These are phyloP conservation scores for Octonoba sinensis DNA, from an alignment of 2,888 invertebrate genomes.

Conservation along the genomic window DNA sequence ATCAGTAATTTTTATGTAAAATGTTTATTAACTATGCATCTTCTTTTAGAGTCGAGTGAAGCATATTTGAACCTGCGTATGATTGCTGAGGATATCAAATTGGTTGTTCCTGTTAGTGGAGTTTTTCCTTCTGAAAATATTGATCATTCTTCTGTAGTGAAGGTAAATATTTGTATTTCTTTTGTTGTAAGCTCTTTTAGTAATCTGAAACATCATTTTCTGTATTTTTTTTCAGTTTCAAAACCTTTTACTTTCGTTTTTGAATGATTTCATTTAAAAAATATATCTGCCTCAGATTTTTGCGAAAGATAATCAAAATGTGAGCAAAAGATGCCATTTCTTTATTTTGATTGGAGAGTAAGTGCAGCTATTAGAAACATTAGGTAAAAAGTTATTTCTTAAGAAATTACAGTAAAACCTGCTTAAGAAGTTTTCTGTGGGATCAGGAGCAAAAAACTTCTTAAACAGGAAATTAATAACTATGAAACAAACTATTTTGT, in stretches of 20 bases:
- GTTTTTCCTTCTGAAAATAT: constrained; percentile 68
- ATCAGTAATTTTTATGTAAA: not conserved
- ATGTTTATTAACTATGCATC: not conserved
- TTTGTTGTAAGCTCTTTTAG: too few relatives aligned
- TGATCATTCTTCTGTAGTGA: constrained; percentile 64
- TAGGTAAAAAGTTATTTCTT: too few relatives aligned
- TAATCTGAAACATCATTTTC: not conserved
- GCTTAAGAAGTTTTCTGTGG: too few relatives aligned
- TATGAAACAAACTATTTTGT: too few relatives aligned
- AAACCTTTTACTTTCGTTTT: too few relatives aligned
- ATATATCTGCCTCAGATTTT: not conserved
- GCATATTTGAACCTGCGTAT: constrained; percentile 48
- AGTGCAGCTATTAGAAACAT: too few relatives aligned
- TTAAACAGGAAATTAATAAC: too few relatives aligned
- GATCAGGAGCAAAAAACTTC: too few relatives aligned
- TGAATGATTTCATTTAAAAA: not conserved
- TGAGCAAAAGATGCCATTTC: not conserved
- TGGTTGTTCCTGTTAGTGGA: constrained; percentile 67
- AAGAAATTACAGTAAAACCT: too few relatives aligned
- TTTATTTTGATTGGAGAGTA: not conserved
- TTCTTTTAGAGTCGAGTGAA: constrained; percentile 20
- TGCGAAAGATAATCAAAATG: not conserved
- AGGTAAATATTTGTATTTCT: constrained; percentile 14
- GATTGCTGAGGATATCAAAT: constrained; percentile 68
- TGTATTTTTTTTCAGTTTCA: not conserved